These are phyloP conservation scores for Cololabis saira DNA, from an alignment of 2,113 vertebrate genomes.

Conservation along the genomic window DNA sequence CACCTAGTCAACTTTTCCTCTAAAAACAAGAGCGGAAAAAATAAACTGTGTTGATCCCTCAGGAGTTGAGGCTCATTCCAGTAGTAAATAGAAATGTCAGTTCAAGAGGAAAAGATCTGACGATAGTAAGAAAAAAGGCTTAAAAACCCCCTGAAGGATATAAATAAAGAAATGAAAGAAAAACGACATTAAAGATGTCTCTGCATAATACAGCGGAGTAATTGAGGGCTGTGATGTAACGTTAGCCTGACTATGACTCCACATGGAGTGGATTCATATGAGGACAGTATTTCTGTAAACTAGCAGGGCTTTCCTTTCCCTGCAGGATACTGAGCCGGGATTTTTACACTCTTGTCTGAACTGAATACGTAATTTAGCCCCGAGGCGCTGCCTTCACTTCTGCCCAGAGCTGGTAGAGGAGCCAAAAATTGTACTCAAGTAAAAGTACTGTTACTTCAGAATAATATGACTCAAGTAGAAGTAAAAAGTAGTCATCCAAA, in stretches of 20 bases:
- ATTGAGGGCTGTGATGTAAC: too few relatives aligned
- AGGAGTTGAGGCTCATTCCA: not conserved
- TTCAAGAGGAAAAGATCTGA: conserved; percentile 14
- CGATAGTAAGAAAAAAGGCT: too few relatives aligned
- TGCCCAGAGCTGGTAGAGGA: too few relatives aligned
- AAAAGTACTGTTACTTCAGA: too few relatives aligned
- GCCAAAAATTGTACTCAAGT: too few relatives aligned
- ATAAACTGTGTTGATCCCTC: conserved; percentile 39
- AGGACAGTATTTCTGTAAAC: not conserved
- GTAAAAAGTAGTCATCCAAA: too few relatives aligned
- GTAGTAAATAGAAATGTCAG: not conserved
- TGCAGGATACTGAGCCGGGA: conserved; percentile 14
- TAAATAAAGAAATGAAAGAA: too few relatives aligned
- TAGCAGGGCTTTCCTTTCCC: conserved; percentile 1
- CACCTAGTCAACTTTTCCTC: conserved; percentile 17
- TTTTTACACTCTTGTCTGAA: conserved; percentile 19
- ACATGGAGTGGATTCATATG: not conserved
- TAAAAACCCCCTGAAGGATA: too few relatives aligned
- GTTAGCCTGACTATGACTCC: too few relatives aligned
- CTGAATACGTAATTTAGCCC: conserved; percentile 31
- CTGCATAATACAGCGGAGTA: too few relatives aligned
- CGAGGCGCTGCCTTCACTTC: conserved; percentile 2
- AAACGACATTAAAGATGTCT: too few relatives aligned
- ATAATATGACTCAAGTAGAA: too few relatives aligned
- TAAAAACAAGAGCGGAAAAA: conserved; percentile 36